Conservation (phyloP, 2,797 vertebrate genomes). For the Fundulus diaphanus region DNA sequence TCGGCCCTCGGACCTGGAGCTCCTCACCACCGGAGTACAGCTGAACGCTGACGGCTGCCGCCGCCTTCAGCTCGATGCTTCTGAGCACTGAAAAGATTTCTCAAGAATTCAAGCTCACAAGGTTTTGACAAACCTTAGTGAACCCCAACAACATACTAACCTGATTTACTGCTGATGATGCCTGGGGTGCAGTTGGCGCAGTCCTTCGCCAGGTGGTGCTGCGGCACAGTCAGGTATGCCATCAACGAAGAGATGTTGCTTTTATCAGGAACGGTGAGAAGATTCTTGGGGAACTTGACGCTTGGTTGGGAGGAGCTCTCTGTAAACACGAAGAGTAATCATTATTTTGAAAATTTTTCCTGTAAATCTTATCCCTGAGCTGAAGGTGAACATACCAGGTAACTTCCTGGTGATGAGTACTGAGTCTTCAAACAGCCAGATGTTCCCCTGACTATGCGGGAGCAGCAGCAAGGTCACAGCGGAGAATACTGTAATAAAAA, state of each 20-base stretch:
- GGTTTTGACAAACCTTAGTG: not conserved
- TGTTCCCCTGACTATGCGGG: conserved; percentile 94
- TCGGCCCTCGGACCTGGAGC: conserved; percentile 86
- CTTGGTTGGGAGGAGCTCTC: conserved; percentile 89
- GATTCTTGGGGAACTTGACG: conserved; percentile 89
- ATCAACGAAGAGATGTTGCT: conserved; percentile 86
- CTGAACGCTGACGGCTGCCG: conserved; percentile 86
- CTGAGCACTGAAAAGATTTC: conserved; percentile 78
- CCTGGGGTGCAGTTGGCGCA: conserved; percentile 86
- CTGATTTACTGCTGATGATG: conserved; percentile 86
- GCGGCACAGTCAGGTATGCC: conserved; percentile 89
- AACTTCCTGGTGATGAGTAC: conserved; percentile 91
- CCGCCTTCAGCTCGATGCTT: conserved; percentile 85
- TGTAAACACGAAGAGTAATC: conserved; percentile 51
- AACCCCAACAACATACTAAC: conserved; percentile 56
- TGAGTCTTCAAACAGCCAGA: conserved; percentile 95
- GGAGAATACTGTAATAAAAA: conserved; percentile 86
- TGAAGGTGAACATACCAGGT: conserved; percentile 79
- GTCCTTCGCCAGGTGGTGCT: conserved; percentile 85
- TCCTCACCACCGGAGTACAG: conserved; percentile 85
- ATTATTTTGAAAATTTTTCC: not conserved
- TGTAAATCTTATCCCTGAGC: not conserved
- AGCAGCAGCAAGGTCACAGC: conserved; percentile 90
- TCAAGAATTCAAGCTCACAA: not conserved
- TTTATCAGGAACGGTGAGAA: conserved; percentile 82